These are phyloP conservation scores for Rhopalosiphum maidis DNA, from an alignment of 1,140 invertebrate species.

Conservation along the genomic window DNA sequence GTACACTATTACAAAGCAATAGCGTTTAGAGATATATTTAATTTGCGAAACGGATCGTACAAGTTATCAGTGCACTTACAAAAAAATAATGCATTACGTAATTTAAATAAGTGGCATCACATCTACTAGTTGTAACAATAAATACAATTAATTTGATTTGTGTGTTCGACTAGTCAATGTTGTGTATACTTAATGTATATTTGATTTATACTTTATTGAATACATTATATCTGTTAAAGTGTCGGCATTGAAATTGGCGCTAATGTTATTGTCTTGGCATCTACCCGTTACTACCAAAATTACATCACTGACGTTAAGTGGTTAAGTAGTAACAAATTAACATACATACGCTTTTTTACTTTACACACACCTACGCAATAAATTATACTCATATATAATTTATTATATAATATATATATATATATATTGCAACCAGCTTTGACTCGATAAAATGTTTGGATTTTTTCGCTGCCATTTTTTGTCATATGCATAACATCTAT, in stretches of 20 bases:
- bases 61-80: neutral
- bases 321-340: neutral
- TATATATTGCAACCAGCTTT: neutral
- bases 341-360: no score
- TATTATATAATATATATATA: no score
- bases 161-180: neutral
- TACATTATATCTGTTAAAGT: neutral
- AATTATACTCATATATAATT: no score
- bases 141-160: neutral
- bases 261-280: no score
- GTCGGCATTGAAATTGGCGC: neutral
- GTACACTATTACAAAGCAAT: neutral
- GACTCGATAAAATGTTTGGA: neutral
- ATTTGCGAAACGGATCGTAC: neutral
- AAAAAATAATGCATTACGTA: neutral
- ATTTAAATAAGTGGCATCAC: no score
- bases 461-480: neutral
- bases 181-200: neutral
- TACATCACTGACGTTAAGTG: neutral
- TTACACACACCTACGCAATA: no score
- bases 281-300: neutral
- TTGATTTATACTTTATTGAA: neutral
- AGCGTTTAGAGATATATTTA: neutral
- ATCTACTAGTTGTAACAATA: neutral
- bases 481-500: neutral